These are phyloP conservation scores for Pyrgilauda ruficollis DNA, from an alignment of 2,113 vertebrate genomes.

Conservation along the genomic window DNA sequence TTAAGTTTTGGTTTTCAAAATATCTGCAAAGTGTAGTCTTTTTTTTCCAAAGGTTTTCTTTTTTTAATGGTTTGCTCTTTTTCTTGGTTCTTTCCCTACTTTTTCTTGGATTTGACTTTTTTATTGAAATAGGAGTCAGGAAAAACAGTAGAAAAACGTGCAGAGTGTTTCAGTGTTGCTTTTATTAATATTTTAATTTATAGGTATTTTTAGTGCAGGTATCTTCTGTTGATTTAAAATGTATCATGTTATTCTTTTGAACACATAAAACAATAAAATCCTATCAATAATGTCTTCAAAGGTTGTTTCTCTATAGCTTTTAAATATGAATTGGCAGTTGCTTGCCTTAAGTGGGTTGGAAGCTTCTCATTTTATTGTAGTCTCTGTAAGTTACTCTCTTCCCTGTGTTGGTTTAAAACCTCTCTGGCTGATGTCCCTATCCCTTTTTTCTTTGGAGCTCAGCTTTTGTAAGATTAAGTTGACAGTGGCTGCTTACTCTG, in stretches of 20 bases:
- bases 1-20: not conserved
- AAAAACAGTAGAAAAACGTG: not conserved
- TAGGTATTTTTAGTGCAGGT: not conserved
- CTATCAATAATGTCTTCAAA: not conserved
- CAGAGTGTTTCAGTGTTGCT: not conserved
- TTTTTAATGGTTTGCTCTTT: not conserved
- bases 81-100: accelerated
- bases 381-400: not conserved
- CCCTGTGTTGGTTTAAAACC: not conserved
- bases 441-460: not conserved
- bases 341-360: not conserved
- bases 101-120: not conserved
- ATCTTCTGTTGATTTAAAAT: not conserved
- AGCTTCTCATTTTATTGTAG: not conserved
- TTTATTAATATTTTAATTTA: not conserved
- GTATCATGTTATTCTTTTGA: not conserved
- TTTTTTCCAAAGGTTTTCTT: not conserved
- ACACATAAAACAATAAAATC: not conserved
- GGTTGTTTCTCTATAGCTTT: not conserved
- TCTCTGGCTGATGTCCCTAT: not conserved
- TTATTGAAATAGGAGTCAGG: not conserved
- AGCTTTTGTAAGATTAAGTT: accelerated
- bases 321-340: not conserved
- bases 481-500: not conserved
- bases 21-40: accelerated